Percentiles rank a stretch among this genome's conserved stretches.
Conservation (phyloP, 92 coral and sea anemone species). For the Palythoa grandis region DNA sequence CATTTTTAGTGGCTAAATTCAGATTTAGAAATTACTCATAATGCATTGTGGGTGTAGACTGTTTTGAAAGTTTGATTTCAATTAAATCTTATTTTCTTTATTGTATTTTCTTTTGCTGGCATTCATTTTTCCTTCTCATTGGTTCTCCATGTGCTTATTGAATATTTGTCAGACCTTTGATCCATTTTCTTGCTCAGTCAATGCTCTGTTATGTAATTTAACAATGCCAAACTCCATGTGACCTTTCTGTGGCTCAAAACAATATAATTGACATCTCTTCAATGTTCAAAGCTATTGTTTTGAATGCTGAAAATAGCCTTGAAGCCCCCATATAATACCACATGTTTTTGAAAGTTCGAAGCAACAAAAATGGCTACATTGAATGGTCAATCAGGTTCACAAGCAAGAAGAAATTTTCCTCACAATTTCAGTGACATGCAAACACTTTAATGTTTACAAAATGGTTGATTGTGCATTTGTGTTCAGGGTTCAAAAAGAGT, state of each 20-base stretch:
- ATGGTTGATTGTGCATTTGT: background rate
- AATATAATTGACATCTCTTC: no score
- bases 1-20: no score
- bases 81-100: no score
- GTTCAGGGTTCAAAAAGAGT: background rate
- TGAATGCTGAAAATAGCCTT: background rate
- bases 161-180: no score
- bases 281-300: background rate
- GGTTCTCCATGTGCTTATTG: background rate
- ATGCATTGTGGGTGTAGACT: no score
- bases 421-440: background rate
- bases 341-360: background rate
- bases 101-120: no score
- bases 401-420: background rate
- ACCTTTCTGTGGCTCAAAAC: background rate
- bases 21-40: no score
- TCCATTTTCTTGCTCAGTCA: background rate
- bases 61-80: no score
- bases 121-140: no score
- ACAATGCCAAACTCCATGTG: background rate
- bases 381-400: background rate
- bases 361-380: background rate
- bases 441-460: background rate
- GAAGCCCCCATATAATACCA: background rate
- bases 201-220: background rate